phyloP scores from a whole-genome alignment of 2,113 vertebrate species.

The rabbit (Oryctolagus cuniculus) region DNA sequence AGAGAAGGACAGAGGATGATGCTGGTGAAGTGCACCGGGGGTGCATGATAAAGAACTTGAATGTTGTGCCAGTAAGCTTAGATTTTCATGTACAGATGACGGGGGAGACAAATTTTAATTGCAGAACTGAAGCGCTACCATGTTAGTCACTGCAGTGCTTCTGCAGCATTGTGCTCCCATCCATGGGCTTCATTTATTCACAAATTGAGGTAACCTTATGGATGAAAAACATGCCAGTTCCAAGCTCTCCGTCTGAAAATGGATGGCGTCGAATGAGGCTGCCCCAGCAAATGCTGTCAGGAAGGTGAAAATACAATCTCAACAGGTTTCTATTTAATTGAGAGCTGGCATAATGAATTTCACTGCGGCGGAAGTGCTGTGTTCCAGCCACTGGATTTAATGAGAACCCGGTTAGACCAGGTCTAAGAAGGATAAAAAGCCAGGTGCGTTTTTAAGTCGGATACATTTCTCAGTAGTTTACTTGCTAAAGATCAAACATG shows the following conservation, averaged over 20 bases:
- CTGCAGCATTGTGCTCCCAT: background rate
- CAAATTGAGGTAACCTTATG: background rate
- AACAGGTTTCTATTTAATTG: constrained; percentile 74
- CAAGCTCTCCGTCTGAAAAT: constrained; percentile 20
- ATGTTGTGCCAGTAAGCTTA: background rate
- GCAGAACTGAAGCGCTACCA: background rate
- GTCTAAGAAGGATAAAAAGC: constrained; percentile 78
- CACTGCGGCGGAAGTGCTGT: constrained; percentile 74
- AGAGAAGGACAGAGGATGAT: background rate
- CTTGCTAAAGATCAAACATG: constrained; percentile 72
- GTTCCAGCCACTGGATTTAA: constrained; percentile 76
- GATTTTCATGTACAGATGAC: background rate
- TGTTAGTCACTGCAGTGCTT: background rate
- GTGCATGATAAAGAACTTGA: background rate
- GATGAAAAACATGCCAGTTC: background rate
- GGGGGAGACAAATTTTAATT: background rate
- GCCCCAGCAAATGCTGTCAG: constrained; percentile 65
- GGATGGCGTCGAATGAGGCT: background rate
- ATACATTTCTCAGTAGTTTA: constrained; percentile 56
- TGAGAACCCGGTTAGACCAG: constrained; percentile 79
- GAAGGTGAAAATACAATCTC: constrained; percentile 79
- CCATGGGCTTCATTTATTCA: constrained; percentile 39
- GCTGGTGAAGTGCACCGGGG: accelerated
- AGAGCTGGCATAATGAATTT: constrained; percentile 78
- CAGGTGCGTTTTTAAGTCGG: constrained; percentile 62